Evolutionary conservation across 2,113 vertebrate species (phyloP).

Genomic region (Pseudorectes ferrugineus): DNA sequence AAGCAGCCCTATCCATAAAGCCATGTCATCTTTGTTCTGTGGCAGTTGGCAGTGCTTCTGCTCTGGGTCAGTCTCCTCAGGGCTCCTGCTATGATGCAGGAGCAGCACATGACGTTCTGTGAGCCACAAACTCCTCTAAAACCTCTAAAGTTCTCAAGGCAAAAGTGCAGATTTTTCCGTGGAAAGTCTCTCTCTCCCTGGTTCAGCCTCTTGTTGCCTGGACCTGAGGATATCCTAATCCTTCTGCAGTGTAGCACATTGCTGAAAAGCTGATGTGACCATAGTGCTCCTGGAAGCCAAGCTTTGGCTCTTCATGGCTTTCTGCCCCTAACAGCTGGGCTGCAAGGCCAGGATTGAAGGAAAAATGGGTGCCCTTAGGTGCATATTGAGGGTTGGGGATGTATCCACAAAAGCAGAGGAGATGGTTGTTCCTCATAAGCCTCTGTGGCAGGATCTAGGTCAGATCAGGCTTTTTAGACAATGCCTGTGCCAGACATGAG

Average conservation of each 20-base stretch:
- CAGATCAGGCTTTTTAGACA: neutral
- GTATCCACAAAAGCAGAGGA: neutral
- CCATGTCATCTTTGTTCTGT: neutral
- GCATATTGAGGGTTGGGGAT: neutral
- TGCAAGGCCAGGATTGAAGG: neutral
- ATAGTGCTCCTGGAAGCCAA: neutral
- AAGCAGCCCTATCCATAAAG: neutral
- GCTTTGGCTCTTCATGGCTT: neutral
- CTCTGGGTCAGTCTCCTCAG: neutral
- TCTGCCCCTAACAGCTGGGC: neutral
- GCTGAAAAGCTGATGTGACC: neutral
- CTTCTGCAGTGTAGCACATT: neutral
- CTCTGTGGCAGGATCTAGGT: neutral
- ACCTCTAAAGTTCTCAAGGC: neutral
- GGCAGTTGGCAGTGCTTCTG: neutral
- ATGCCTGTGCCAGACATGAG: neutral
- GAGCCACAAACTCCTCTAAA: neutral
- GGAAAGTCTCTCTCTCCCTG: neutral
- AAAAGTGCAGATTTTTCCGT: neutral
- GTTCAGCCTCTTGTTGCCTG: neutral
- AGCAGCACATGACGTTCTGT: fast-evolving
- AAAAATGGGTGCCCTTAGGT: neutral
- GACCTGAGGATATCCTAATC: neutral
- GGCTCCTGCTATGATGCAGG: neutral
- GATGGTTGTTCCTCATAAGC: neutral